Base-by-base conservation (phyloP, 2,113 vertebrate genomes). In the Anoplopoma fimbria region DNA sequence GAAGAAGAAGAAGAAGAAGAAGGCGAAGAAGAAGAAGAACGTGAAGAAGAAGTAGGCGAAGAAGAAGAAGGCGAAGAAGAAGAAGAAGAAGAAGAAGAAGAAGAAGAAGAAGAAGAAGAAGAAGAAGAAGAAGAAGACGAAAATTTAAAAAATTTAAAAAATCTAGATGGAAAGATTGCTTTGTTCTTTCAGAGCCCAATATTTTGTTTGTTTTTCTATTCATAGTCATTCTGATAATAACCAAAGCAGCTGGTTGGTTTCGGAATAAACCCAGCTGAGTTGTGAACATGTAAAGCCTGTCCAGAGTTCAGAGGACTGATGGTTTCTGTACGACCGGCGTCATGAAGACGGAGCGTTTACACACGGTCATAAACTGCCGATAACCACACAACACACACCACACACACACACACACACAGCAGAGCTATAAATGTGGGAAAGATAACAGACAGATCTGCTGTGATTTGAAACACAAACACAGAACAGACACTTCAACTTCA, bases 351-450 rank as follows among this genome's bases (percentile, higher is more conserved):
- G 14, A 19, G 40, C 42, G 73, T 88, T 85, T 63, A 76, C 61
- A 69, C 58, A 10, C 25, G 0, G 65, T 49, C 75, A 47, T 83
- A 45, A 73, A 72, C 31, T 6, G 65, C 53, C 1, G 85, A 82
- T 86, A 89, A 88, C 33, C 19, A 3, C 9, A n/a, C n/a, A n/a
- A n/a, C n/a, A n/a, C n/a, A n/a, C n/a, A n/a, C n/a, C n/a, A n/a
- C n/a, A n/a, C n/a, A n/a, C n/a, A n/a, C n/a, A n/a, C n/a, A n/a
- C 25, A 21, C 38, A 31, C 17, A 27, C 2, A 42, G 7, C 7
- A 6, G 51, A 19, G 83, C 70, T 67, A 27, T 86, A 86, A 88
- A 89, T 36, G 62, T 77, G 61, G 33, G 53, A 58, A 65, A 79
- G 75, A 3, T 27, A 67, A 65, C 53, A 49, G 51, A 27, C 33